Evolutionary conservation across 2,888 invertebrate genomes (phyloP).

Genomic region (Amphipyra berbera): DNA sequence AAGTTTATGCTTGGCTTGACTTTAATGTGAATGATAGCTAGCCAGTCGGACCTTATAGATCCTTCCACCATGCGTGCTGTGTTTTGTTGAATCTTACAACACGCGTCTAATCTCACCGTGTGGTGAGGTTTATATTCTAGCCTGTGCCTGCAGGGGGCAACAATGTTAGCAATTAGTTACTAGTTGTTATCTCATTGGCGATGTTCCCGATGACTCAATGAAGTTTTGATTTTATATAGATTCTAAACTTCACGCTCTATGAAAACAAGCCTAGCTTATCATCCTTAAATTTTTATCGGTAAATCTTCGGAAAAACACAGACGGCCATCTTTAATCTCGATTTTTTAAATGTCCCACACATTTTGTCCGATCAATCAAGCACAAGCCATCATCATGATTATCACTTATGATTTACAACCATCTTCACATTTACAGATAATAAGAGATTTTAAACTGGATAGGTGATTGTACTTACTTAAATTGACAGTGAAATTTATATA

Average conservation of each 20-base stretch:
- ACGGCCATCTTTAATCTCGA: constrained; percentile 10
- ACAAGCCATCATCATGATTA: constrained; percentile 6
- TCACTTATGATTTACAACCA: constrained; percentile 1
- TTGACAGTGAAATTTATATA: not conserved
- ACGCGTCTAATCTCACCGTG: no score
- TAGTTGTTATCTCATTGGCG: no score
- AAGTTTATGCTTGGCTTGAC: no score
- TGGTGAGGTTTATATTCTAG: no score
- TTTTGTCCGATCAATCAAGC: constrained; percentile 15
- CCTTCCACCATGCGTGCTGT: no score
- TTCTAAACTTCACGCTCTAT: not conserved
- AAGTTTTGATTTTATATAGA: no score
- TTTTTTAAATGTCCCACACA: constrained; percentile 5
- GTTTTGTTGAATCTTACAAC: no score
- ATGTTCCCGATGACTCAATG: no score
- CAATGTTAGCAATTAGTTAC: no score
- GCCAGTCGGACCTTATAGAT: no score
- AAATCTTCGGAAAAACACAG: constrained; percentile 2
- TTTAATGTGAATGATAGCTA: no score
- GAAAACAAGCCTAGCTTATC: constrained; percentile 11
- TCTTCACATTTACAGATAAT: not conserved
- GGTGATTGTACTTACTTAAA: not conserved
- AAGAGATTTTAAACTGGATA: not conserved
- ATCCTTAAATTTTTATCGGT: not conserved
- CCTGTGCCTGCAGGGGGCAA: no score